Percentiles rank a stretch among this genome's conserved stretches.
These are phyloP conservation scores for Anoplopoma fimbria DNA, from an alignment of 2,113 vertebrate genomes.

Conservation along the genomic window DNA sequence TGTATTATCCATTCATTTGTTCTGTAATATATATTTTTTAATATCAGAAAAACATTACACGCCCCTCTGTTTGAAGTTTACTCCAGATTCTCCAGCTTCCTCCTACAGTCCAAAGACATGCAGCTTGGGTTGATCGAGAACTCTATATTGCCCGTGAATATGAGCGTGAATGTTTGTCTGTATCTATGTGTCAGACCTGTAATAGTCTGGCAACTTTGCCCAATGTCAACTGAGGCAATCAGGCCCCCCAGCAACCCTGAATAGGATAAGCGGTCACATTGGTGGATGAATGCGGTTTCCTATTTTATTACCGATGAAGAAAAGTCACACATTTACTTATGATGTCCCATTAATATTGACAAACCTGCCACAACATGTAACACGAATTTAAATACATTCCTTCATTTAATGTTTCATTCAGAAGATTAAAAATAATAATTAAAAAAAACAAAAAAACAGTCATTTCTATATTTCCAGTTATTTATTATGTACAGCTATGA, in stretches of 20 bases:
- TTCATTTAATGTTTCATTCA: background rate
- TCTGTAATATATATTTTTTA: too few relatives aligned
- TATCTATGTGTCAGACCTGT: too few relatives aligned
- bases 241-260: too few relatives aligned
- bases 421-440: background rate
- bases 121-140: too few relatives aligned
- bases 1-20: background rate
- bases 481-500: conserved; percentile 82
- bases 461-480: conserved; percentile 41
- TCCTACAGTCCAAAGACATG: background rate
- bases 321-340: background rate
- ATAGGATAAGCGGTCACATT: too few relatives aligned
- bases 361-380: background rate
- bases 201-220: too few relatives aligned
- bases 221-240: too few relatives aligned
- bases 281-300: background rate
- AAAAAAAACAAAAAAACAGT: background rate
- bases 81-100: too few relatives aligned
- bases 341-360: background rate
- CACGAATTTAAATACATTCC: background rate
- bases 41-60: too few relatives aligned
- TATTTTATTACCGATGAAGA: background rate
- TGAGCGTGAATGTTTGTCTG: background rate
- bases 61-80: too few relatives aligned
- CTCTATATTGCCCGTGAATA: background rate